Evolutionary conservation across 2,797 vertebrate species (phyloP).

Genomic region (Antrozous pallidus): DNA sequence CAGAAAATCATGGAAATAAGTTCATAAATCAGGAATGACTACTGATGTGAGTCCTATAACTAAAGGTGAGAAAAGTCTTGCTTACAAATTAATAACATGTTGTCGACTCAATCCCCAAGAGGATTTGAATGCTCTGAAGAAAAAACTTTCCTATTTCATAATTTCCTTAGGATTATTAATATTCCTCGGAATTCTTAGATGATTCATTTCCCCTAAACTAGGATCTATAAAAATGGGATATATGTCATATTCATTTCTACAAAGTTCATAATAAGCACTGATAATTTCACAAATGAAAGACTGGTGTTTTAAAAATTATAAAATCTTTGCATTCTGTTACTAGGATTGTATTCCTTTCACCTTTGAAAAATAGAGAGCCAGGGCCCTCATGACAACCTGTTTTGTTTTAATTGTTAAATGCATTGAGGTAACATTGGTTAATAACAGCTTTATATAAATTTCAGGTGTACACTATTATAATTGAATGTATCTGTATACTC

Average conservation of each 20-base stretch:
- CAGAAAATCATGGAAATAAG: slow-evolving; percentile 5
- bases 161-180: background rate
- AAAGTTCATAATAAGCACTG: background rate
- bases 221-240: background rate
- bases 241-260: background rate
- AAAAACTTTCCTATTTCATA: background rate
- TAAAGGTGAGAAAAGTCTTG: background rate
- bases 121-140: background rate
- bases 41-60: background rate
- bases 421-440: background rate
- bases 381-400: background rate
- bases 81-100: too few species aligned
- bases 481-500: background rate
- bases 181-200: background rate
- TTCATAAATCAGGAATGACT: background rate
- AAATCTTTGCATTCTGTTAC: background rate
- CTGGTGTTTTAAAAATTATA: background rate
- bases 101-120: background rate
- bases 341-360: background rate
- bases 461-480: background rate
- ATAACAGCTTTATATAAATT: background rate
- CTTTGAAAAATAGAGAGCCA: background rate
- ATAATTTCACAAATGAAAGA: background rate
- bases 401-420: background rate
- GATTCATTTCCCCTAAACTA: background rate